Conservation (phyloP, 2,888 invertebrate species). For the Torymus auratus region DNA sequence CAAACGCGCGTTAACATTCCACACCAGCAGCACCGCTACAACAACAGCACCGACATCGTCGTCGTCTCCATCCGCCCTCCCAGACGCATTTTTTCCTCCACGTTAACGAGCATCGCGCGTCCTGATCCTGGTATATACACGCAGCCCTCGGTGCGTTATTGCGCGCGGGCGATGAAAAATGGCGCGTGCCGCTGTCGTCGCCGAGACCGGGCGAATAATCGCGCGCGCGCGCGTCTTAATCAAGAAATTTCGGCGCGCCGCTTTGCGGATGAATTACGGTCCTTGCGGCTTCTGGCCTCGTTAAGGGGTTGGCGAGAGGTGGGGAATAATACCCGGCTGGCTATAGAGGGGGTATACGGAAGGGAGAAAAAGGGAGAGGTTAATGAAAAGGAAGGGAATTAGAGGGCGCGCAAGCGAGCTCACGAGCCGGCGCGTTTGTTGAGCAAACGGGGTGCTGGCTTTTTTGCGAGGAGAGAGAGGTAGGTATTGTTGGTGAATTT, state of each 20-base stretch:
- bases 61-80: neutral
- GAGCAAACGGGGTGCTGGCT: too few species aligned
- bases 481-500: too few species aligned
- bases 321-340: conserved; percentile 65
- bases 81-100: neutral
- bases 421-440: neutral
- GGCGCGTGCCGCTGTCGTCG: conserved; percentile 9
- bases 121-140: too few species aligned
- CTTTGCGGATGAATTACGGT: conserved; percentile 69
- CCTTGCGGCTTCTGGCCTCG: conserved; percentile 59
- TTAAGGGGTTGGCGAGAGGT: conserved; percentile 64
- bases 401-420: neutral
- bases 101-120: neutral
- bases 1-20: conserved; percentile 39
- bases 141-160: conserved; percentile 30
- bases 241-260: conserved; percentile 71
- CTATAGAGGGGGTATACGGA: neutral
- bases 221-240: conserved; percentile 68
- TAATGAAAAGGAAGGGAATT: neutral
- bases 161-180: conserved; percentile 46
- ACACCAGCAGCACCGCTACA: neutral
- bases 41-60: neutral
- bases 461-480: too few species aligned
- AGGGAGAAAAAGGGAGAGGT: neutral
- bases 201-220: conserved; percentile 59